Base-by-base conservation (phyloP, 2,113 vertebrate species). In the Anolis sagrei region DNA sequence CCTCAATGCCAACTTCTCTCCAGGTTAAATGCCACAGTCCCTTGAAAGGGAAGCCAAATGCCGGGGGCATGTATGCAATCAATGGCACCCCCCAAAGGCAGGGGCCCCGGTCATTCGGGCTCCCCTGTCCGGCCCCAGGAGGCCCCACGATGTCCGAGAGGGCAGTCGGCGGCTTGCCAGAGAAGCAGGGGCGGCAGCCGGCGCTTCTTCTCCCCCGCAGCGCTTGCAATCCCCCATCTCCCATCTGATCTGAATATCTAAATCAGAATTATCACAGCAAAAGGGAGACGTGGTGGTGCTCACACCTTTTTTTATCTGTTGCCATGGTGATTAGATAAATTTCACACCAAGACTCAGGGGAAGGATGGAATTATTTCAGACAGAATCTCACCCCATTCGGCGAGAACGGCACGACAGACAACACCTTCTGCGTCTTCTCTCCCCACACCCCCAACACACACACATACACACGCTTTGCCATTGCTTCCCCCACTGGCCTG, bases 211-310 rank as follows among this genome's bases (percentile, higher is more conserved):
- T 93, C 94, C 93, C 96, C 95, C 95, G 95, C 90, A 95, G 94
- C 96, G 93, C 96, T 96, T 94, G 96, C 96, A 96, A 96, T 93
- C 95, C 94, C 39, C 95, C 90, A 93, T 96, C 96, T 96, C 96
- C 96, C 95, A 97, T 97, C 96, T 97, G 96, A 97, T 97, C 97
- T 97, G 96, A 97, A 97, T 97, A 97, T 97, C 96, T 96, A 97
- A 97, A 97, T 97, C 96, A 96, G 96, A 97, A 97, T 97, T 97
- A 97, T 96, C 96, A 96, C 96, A 96, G 96, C 94, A 96, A 96
- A 94, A 95, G 96, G 96, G 95, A 96, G 84, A 86, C 64, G 58
- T 86, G 77, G 69, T 95, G 95, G 69, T 95, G 95, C 94, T 95
- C 96, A 97, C 97, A 96, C 96, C 92, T 96, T 95, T 95, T 96